Conservation (phyloP, 2,888 invertebrate genomes). For the Sthenelais limicola region DNA sequence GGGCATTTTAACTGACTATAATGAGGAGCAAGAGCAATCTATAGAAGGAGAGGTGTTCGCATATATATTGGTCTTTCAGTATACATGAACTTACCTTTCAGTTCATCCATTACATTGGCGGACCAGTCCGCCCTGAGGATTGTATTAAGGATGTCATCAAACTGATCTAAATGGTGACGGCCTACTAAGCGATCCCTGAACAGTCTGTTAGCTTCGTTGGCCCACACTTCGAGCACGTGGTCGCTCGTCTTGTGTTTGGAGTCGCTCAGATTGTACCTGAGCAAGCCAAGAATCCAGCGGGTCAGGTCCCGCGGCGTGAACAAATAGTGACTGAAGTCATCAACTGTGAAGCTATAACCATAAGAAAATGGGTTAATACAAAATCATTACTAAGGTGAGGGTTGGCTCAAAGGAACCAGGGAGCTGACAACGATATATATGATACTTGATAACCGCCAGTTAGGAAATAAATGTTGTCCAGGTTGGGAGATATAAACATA, state of each 20-base stretch:
- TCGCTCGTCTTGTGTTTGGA: constrained; percentile 52
- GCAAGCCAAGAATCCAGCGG: constrained; percentile 80
- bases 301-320: constrained; percentile 85
- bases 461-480: no score
- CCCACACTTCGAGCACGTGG: constrained; percentile 77
- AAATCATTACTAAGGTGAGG: no score
- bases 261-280: constrained; percentile 75
- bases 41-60: no score
- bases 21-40: no score
- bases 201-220: constrained; percentile 82
- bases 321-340: constrained; percentile 79
- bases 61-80: no score
- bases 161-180: constrained; percentile 79
- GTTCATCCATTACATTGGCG: constrained; percentile 65
- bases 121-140: constrained; percentile 73
- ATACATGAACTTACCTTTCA: constrained; percentile 53
- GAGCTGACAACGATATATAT: no score
- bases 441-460: no score
- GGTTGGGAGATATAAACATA: no score
- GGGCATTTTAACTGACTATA: no score
- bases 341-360: constrained; percentile 73
- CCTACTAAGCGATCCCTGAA: constrained; percentile 84
- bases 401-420: no score
- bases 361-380: no score
- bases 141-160: constrained; percentile 78